Evolutionary conservation across 2,797 vertebrate genomes (phyloP).

Genomic region (Podarcis lilfordi): DNA sequence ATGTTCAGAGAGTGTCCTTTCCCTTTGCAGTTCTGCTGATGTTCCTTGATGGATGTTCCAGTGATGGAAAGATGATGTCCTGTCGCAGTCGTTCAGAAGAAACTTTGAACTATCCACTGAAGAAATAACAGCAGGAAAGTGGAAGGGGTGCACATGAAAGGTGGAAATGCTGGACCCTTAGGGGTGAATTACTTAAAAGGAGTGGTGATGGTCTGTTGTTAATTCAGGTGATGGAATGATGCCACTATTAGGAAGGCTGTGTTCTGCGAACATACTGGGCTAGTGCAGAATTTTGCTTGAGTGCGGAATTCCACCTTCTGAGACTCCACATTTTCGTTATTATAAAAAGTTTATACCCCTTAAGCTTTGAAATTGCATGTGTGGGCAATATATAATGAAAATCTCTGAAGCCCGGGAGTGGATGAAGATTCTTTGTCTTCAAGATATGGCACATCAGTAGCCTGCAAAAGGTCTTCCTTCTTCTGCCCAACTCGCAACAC

Average conservation of each 20-base stretch:
- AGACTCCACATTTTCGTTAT: neutral
- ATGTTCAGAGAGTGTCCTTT: neutral
- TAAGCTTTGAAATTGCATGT: neutral
- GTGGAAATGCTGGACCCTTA: neutral
- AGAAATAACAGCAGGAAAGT: neutral
- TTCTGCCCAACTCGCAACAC: neutral
- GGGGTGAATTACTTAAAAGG: rapidly evolving
- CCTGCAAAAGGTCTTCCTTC: neutral
- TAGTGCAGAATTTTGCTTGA: neutral
- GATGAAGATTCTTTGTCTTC: neutral
- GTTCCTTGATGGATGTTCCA: neutral
- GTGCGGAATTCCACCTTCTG: neutral
- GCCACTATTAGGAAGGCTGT: no score
- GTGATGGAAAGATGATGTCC: conserved; percentile 6
- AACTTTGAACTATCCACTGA: neutral
- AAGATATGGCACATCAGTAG: neutral
- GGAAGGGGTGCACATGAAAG: neutral
- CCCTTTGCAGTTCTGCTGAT: conserved; percentile 70
- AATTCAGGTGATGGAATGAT: neutral
- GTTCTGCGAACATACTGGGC: neutral
- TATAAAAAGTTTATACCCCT: neutral
- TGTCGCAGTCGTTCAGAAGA: neutral
- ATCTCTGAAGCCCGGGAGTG: neutral
- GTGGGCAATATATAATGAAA: neutral
- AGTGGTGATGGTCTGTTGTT: rapidly evolving